Conservation (phyloP, 2,888 invertebrate species). For the Drosophila mercatorum region DNA sequence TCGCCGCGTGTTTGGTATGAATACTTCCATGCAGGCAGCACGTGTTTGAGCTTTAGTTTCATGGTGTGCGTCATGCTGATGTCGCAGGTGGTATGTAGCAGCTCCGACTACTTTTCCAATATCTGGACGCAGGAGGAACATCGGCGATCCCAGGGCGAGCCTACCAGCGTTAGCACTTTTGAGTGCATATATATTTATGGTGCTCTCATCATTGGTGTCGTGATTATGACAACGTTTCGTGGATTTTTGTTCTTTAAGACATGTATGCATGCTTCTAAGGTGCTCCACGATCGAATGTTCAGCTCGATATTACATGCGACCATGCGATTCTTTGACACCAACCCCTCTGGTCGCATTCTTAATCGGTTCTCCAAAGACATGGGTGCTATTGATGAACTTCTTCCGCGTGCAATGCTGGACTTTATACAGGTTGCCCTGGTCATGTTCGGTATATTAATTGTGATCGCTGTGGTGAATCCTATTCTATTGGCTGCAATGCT, state of each 20-base stretch:
- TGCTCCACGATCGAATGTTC: constrained; percentile 94
- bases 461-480: constrained; percentile 90
- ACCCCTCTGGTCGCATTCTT: constrained; percentile 91
- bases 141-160: constrained; percentile 73
- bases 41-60: constrained; percentile 84
- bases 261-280: constrained; percentile 90
- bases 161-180: constrained; percentile 78
- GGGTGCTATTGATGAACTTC: constrained; percentile 87
- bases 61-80: constrained; percentile 85
- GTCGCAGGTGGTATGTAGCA: constrained; percentile 87
- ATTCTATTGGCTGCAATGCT: constrained; percentile 88
- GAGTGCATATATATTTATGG: constrained; percentile 84
- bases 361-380: constrained; percentile 92
- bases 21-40: constrained; percentile 86
- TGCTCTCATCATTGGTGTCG: constrained; percentile 82
- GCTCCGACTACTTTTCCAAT: constrained; percentile 88
- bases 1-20: constrained; percentile 83
- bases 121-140: constrained; percentile 86
- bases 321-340: constrained; percentile 94
- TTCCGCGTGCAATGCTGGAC: constrained; percentile 86
- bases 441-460: constrained; percentile 90
- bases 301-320: constrained; percentile 90
- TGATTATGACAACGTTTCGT: constrained; percentile 86
- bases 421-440: constrained; percentile 86
- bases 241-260: constrained; percentile 90